Evolutionary conservation across 2,113 vertebrate species (phyloP).

Genomic region (Paramisgurnus dabryanus): DNA sequence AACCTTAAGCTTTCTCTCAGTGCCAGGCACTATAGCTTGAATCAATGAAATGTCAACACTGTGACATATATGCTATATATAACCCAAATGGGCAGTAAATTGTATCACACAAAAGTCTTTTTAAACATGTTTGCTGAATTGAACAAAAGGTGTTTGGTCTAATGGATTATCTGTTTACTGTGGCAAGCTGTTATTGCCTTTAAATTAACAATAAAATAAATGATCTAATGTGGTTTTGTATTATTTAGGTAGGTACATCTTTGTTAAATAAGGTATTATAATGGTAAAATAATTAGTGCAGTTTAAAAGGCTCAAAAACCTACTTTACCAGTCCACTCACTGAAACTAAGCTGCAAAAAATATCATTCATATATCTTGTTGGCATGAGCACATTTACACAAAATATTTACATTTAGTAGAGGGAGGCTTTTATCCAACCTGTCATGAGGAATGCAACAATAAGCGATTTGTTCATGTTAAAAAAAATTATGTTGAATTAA

Average conservation of each 20-base stretch:
- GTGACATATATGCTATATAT: not conserved
- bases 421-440: no score
- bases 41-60: conserved; percentile 5
- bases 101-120: conserved; percentile 11
- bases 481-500: no score
- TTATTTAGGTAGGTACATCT: not conserved
- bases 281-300: no score
- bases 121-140: conserved; percentile 60
- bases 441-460: no score
- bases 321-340: not conserved
- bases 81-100: not conserved
- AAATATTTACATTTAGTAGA: no score
- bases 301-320: not conserved
- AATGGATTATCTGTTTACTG: conserved; percentile 43
- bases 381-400: no score
- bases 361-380: no score
- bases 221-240: conserved; percentile 38
- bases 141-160: conserved; percentile 36
- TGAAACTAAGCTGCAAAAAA: no score
- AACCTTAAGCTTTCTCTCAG: not conserved
- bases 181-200: conserved; percentile 48
- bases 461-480: no score
- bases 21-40: conserved; percentile 3
- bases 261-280: conserved; percentile 52
- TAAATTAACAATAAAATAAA: conserved; percentile 68